Evolutionary conservation across 2,797 vertebrate species (phyloP).

Genomic region (Rhinatrema bivittatum): DNA sequence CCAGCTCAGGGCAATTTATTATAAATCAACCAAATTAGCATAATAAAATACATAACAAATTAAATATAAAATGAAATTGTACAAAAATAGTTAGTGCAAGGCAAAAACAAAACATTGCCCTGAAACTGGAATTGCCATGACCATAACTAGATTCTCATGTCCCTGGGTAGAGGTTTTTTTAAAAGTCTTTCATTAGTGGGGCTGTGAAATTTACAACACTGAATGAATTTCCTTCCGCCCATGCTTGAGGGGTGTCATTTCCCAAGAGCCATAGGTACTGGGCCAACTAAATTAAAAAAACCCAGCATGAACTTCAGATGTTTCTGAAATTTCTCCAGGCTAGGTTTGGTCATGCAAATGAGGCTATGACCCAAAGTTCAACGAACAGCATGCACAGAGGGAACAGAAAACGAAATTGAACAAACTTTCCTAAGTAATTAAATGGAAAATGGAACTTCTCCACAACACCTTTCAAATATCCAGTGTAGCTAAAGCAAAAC

Average conservation of each 20-base stretch:
- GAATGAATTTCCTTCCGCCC: conserved; percentile 3
- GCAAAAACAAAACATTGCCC: no score
- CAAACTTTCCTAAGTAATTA: conserved; percentile 15
- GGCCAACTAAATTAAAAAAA: conserved; percentile 20
- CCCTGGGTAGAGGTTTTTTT: no score
- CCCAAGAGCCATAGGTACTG: neutral
- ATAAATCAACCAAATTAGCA: no score
- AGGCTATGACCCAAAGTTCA: conserved; percentile 29
- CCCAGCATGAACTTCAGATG: conserved; percentile 22
- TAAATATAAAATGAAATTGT: no score
- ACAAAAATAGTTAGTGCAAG: no score
- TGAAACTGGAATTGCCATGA: no score
- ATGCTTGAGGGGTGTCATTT: neutral
- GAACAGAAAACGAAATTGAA: conserved; percentile 24
- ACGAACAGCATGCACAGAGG: conserved; percentile 15
- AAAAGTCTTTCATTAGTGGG: no score
- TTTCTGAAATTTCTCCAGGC: conserved; percentile 20
- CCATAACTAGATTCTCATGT: no score
- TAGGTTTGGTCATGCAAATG: conserved; percentile 25
- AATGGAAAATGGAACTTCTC: conserved; percentile 3
- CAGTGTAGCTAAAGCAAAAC: no score
- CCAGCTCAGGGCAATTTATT: no score
- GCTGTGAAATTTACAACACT: neutral
- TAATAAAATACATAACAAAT: no score
- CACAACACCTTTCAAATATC: neutral